These are phyloP conservation scores for Cryptoprocta ferox DNA, from an alignment of 2,797 vertebrate genomes.

Conservation along the genomic window DNA sequence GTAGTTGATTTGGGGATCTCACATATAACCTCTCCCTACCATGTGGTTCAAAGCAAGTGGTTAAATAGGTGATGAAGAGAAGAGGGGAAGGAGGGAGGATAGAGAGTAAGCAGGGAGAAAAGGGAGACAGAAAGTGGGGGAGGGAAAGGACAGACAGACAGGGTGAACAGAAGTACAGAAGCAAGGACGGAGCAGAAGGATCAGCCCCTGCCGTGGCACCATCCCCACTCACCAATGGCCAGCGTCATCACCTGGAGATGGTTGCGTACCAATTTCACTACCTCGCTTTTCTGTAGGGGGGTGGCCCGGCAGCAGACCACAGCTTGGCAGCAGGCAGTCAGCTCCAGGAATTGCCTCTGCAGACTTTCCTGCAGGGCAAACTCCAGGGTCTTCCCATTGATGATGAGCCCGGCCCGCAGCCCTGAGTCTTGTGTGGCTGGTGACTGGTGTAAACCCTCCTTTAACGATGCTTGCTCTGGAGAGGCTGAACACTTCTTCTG, in stretches of 20 bases:
- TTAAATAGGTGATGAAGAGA: neutral
- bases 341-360: slow-evolving; percentile 89
- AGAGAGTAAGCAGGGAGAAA: neutral
- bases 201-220: neutral
- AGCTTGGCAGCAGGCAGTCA: slow-evolving; percentile 90
- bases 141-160: neutral
- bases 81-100: neutral
- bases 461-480: fast-evolving
- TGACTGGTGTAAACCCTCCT: neutral
- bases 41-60: neutral
- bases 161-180: neutral
- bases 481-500: slow-evolving; percentile 35
- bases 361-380: slow-evolving; percentile 91
- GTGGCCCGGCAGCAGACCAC: slow-evolving; percentile 97
- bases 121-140: neutral
- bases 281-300: slow-evolving; percentile 95
- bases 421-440: neutral
- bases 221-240: slow-evolving; percentile 91
- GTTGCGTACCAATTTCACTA: slow-evolving; percentile 92
- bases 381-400: slow-evolving; percentile 93
- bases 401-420: slow-evolving; percentile 88
- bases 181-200: neutral
- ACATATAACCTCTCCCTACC: neutral
- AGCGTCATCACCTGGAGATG: slow-evolving; percentile 93
- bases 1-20: neutral